Evolutionary conservation across 2,113 vertebrate species (phyloP).

Genomic region (Daboia siamensis): DNA sequence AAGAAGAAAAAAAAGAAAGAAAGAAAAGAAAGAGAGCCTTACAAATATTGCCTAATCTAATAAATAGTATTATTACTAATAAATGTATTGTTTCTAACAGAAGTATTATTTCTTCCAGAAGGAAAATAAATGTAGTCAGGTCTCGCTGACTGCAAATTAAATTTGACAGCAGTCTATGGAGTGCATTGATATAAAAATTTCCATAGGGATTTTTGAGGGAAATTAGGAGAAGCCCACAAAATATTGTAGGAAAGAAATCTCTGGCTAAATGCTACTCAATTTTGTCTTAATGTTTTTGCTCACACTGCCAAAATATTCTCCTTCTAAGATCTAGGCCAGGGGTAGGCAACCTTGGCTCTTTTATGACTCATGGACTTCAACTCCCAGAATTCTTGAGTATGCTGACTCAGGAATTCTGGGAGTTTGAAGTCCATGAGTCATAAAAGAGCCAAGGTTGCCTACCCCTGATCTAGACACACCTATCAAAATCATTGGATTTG

Average conservation of each 20-base stretch:
- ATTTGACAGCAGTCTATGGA: background rate
- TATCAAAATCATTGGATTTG: background rate
- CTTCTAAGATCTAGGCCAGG: background rate
- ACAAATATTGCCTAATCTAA: background rate
- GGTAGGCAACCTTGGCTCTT: too few relatives aligned
- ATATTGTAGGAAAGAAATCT: background rate
- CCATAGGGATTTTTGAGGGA: background rate
- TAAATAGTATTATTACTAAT: background rate
- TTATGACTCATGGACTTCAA: too few relatives aligned
- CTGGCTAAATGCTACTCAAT: background rate
- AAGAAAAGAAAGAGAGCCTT: background rate
- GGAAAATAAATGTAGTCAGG: background rate
- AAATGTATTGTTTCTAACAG: background rate
- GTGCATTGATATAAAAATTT: background rate
- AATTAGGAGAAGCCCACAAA: background rate
- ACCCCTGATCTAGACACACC: too few relatives aligned
- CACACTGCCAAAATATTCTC: background rate
- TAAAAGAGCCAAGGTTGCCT: too few relatives aligned
- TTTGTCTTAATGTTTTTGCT: background rate
- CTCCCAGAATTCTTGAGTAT: too few relatives aligned
- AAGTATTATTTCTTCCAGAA: background rate
- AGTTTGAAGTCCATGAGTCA: too few relatives aligned
- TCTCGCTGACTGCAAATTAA: too few relatives aligned
- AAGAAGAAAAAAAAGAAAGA: slow-evolving; percentile 47
- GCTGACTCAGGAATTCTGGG: too few relatives aligned